Percentiles rank a stretch among this genome's conserved stretches.
Conservation (phyloP, 2,113 vertebrate genomes). For the Lepus timidus region DNA sequence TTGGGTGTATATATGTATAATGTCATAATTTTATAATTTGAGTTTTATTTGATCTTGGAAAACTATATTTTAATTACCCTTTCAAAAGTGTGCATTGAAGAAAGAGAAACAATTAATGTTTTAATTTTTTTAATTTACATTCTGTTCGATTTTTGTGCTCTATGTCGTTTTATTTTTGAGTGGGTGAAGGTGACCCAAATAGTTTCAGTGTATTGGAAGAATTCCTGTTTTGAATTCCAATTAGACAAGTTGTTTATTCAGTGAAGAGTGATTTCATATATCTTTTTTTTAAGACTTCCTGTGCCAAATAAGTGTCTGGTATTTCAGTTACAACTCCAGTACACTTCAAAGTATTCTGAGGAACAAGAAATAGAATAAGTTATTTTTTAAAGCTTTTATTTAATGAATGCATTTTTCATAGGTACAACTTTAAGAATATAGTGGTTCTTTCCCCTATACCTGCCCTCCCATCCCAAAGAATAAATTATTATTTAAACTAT, state of each 20-base stretch:
- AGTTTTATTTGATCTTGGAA: background rate
- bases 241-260: background rate
- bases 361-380: background rate
- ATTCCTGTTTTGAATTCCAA: background rate
- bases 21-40: background rate
- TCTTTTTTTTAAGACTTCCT: no score
- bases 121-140: background rate
- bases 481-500: background rate
- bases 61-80: background rate
- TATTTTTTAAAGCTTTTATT: no score
- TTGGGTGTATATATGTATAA: background rate
- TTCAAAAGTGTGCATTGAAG: background rate
- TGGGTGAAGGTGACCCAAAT: background rate
- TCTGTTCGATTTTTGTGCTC: background rate
- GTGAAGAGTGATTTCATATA: no score
- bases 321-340: background rate
- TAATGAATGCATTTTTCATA: no score
- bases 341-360: background rate
- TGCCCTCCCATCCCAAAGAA: no score
- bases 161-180: background rate
- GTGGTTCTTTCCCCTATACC: no score
- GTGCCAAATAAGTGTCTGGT: background rate
- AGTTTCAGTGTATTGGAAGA: background rate
- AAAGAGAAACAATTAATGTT: background rate
- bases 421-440: no score